Evolutionary conservation across 2,888 invertebrate species (phyloP), one percentile per base, ranked within the genome.

Genomic region (Glaucopsyche alexis): DNA sequence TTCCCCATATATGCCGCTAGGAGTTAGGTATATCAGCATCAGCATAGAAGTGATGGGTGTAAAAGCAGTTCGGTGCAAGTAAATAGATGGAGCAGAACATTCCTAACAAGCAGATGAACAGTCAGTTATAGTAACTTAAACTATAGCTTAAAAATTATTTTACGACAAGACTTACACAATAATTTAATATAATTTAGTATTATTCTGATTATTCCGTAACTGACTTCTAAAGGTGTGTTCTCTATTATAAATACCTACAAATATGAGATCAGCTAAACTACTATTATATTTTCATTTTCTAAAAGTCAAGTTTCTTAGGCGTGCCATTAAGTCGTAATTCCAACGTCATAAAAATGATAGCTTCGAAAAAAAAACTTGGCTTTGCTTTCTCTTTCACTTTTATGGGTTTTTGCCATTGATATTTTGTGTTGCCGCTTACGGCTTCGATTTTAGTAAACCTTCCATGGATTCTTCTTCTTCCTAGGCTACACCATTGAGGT

Each of bases 121-220:
- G 40, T 40, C 19, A 40, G 16, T 67, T 66, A 38, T 42, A 50
- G 38, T 50, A 45, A 69, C 14, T 49, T 47, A 71, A 70, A 50
- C 50, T 70, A 70, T 19, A 38, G 49, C 49, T 49, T 49, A 49
- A 69, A 45, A 69, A 69, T 69, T 47, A 69, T 65, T 9, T 69
- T 45, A 47, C 42, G 6, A 60, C 60, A 29, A 60, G 60, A 60
- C 60, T 60, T 60, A 60, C 60, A 29, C 11, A 55, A 55, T 29
- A 60, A 29, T 60, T 38, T 29, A 29, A 29, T 5, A 4, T 19
- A 1, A 52, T 16, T 55, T 55, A 55, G 11, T 11, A 55, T 19
- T 55, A 60, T 60, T 29, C 29, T 38, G 13, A 47, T 47, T 13
- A 38, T 60, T 29, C 60, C 60, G 9, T 60, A 60, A 60, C 14